Percentiles rank a stretch among this genome's conserved stretches.
phyloP scores from a whole-genome alignment of 2,797 vertebrate genomes.

The Siniperca obscura region DNA sequence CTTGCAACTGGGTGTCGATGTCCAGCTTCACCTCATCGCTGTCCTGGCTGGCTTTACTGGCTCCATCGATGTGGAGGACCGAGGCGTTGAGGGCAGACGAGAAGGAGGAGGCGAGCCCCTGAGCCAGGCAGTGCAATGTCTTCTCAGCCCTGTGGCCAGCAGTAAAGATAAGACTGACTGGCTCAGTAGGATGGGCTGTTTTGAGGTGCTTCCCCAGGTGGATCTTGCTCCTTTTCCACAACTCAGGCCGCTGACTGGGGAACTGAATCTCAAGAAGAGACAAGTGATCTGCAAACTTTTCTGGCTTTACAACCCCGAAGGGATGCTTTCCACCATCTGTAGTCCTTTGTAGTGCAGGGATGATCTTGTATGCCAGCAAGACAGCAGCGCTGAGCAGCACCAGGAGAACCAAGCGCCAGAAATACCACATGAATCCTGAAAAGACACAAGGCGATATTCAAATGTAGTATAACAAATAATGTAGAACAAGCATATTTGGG shows the following conservation, averaged over 20 bases:
- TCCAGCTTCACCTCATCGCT: conserved; percentile 88
- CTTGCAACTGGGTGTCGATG: conserved; percentile 85
- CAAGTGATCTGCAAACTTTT: conserved; percentile 83
- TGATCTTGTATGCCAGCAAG: conserved; percentile 58
- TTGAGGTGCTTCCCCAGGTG: conserved; percentile 90
- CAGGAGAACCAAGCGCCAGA: conserved; percentile 57
- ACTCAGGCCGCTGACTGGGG: conserved; percentile 84
- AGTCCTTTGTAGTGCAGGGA: conserved; percentile 11
- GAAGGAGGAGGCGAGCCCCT: conserved; percentile 83
- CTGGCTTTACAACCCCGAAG: conserved; percentile 53
- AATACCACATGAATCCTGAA: conserved; percentile 67
- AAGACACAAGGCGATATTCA: conserved; percentile 19
- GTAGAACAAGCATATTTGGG: background rate
- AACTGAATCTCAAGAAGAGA: conserved; percentile 81
- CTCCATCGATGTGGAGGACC: conserved; percentile 84
- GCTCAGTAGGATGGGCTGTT: conserved; percentile 82
- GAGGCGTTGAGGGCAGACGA: conserved; percentile 80
- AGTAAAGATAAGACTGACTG: conserved; percentile 89
- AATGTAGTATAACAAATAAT: background rate
- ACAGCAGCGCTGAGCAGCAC: conserved; percentile 37
- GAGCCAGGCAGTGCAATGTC: conserved; percentile 90
- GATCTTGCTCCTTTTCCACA: conserved; percentile 88
- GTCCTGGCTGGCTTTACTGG: conserved; percentile 71
- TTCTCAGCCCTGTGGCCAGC: conserved; percentile 82
- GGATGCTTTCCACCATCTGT: background rate